Base-by-base conservation (phyloP, 2,888 invertebrate genomes). In the Bellardia bayeri region DNA sequence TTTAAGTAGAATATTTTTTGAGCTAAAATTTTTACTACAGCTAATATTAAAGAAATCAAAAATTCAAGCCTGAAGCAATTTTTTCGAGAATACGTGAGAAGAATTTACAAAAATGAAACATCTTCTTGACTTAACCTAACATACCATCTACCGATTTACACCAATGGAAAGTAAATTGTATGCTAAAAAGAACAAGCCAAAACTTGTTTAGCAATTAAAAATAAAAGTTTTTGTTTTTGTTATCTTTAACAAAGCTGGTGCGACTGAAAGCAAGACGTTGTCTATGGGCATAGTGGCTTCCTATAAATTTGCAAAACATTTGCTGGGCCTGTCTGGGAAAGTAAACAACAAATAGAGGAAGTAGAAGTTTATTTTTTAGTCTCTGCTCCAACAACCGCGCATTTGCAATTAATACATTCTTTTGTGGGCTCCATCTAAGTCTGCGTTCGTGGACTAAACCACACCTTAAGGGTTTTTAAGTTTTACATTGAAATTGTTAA, bases 361-460 rank as follows among this genome's bases (percentile, higher is more conserved):
- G 33, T 51, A 71, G 42, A 49, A 72, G 11, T 30, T 66, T 56
- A 6, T 16, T 69, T 64, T 37, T 9, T 61, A 86, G 63, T 75
- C 54, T 71, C 45, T 64, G 66, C 54, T 80, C 45, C 69, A 78
- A 88, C 88, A 90, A 90, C 90, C 90, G 90, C 91, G 90, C 90
- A 91, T 89, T 90, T 89, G 90, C 90, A 91, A 91, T 91, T 91
- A 91, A 90, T 90, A 89, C 90, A 89, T 90, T 89, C 89, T 91
- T 89, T 89, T 89, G 90, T 83, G 89, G 90, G 89, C 72, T 23
- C 14, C 83, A 23, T 80, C 61, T 37, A n/a, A 83, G 42, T 56
- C 72, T 33, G 66, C 54, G 54, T 75, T 64, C 69, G 11, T 54
- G 7, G 54, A 61, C 33, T 33, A 61, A 84, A 69, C 81, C 80